These are phyloP conservation scores for Galbula dea DNA, from an alignment of 2,113 vertebrate species.

Conservation along the genomic window DNA sequence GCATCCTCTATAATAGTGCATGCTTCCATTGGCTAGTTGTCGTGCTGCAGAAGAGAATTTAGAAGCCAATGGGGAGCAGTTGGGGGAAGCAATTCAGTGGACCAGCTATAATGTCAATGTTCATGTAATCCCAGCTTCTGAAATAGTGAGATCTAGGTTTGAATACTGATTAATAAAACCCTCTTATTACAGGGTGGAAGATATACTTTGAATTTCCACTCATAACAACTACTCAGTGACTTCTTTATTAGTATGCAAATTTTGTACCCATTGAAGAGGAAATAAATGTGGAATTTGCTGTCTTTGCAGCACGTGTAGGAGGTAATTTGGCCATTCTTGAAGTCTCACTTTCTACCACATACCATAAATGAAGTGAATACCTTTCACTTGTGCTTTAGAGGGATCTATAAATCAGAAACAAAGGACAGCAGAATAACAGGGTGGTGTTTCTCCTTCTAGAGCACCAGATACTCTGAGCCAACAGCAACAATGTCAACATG, in stretches of 20 bases:
- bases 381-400: neutral
- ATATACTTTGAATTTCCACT: neutral
- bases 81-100: neutral
- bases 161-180: neutral
- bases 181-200: neutral
- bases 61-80: neutral
- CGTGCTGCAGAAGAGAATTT: neutral
- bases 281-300: neutral
- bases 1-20: neutral
- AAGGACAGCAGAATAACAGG: constrained; percentile 22
- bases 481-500: neutral
- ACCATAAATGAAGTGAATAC: neutral
- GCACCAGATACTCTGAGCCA: neutral
- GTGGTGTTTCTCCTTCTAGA: neutral
- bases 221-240: neutral
- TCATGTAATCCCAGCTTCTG: neutral
- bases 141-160: neutral
- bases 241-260: neutral
- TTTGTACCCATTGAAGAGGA: neutral
- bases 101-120: neutral
- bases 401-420: constrained; percentile 1
- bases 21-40: neutral
- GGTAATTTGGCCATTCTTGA: neutral
- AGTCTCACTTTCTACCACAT: neutral
- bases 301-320: neutral